Evolutionary conservation across 2,113 vertebrate species (phyloP).

Genomic region (Ophthalmolycus amberensis): DNA sequence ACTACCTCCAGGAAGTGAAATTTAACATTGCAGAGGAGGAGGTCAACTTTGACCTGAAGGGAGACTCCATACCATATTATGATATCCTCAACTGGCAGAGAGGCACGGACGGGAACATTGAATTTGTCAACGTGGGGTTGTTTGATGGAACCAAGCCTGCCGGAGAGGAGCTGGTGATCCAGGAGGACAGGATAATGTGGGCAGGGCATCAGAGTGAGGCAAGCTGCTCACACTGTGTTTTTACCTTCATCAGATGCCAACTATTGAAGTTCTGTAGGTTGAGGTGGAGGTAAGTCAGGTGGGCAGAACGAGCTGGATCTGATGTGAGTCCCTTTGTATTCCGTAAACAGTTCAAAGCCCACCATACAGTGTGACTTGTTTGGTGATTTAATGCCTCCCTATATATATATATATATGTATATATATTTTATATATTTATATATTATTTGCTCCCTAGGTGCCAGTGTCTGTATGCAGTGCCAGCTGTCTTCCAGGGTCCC

Average conservation of each 20-base stretch:
- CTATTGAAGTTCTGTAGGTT: slow-evolving; percentile 83
- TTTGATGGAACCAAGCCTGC: slow-evolving; percentile 78
- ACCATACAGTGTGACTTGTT: neutral
- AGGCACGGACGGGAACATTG: slow-evolving; percentile 70
- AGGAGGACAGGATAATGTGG: slow-evolving; percentile 78
- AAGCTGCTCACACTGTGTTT: slow-evolving; percentile 83
- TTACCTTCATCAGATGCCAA: slow-evolving; percentile 82
- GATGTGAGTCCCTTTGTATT: slow-evolving; percentile 11
- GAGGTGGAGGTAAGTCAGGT: slow-evolving; percentile 79
- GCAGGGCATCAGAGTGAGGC: slow-evolving; percentile 80
- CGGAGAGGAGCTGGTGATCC: slow-evolving; percentile 80
- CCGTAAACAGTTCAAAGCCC: slow-evolving; percentile 2
- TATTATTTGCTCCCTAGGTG: slow-evolving; percentile 62
- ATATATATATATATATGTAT: neutral
- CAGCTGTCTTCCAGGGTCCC: slow-evolving; percentile 81
- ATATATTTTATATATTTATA: neutral
- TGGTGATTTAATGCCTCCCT: neutral
- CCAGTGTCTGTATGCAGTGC: slow-evolving; percentile 81
- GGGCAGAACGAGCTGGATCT: slow-evolving; percentile 20
- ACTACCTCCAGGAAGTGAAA: slow-evolving; percentile 81
- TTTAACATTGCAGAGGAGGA: slow-evolving; percentile 76
- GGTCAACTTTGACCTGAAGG: slow-evolving; percentile 83
- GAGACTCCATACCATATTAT: slow-evolving; percentile 82
- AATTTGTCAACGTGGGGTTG: slow-evolving; percentile 80
- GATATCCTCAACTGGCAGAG: slow-evolving; percentile 85